phyloP scores from a whole-genome alignment of 2,888 invertebrate genomes.

The Drosophila anomelani region DNA sequence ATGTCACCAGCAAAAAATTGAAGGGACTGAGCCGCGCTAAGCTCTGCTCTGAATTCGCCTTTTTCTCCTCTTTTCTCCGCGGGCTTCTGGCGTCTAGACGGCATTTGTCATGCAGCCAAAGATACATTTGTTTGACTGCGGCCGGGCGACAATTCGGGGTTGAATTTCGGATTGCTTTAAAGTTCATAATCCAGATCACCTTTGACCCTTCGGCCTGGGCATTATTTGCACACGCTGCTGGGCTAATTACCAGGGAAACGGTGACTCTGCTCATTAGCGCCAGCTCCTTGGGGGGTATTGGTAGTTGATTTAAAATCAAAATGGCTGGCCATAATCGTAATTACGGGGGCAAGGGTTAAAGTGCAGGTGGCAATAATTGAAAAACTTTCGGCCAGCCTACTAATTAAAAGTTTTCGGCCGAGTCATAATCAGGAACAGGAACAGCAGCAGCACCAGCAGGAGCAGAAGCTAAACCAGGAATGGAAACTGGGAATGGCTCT shows the following conservation, averaged over 20 bases:
- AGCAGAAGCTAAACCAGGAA: conserved; percentile 1
- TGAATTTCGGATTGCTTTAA: conserved; percentile 52
- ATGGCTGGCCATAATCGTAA: conserved; percentile 44
- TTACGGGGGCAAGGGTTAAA: conserved; percentile 25
- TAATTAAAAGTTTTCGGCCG: conserved; percentile 70
- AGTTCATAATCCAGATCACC: conserved; percentile 66
- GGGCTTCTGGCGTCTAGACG: conserved; percentile 64
- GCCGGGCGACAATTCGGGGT: conserved; percentile 13
- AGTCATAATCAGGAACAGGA: conserved; percentile 41
- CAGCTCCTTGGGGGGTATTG: conserved; percentile 43
- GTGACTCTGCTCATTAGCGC: conserved; percentile 57
- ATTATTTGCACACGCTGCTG: conserved; percentile 62
- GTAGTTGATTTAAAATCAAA: conserved; percentile 73
- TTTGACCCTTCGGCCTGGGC: conserved; percentile 38
- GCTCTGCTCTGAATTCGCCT: conserved; percentile 19
- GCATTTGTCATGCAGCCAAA: conserved; percentile 70
- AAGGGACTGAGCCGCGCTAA: conserved; percentile 50
- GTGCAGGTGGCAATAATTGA: conserved; percentile 77
- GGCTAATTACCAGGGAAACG: conserved; percentile 57
- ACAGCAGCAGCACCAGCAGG: conserved; percentile 9
- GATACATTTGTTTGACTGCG: conserved; percentile 59
- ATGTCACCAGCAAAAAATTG: conserved; percentile 46
- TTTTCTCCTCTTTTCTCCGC: conserved; percentile 3
- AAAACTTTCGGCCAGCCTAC: conserved; percentile 71
- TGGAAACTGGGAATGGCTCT: conserved; percentile 26